phyloP scores from a whole-genome alignment of 30 jellyfish, hydroid and myxozoan genomes.

The Aurelia aurita region DNA sequence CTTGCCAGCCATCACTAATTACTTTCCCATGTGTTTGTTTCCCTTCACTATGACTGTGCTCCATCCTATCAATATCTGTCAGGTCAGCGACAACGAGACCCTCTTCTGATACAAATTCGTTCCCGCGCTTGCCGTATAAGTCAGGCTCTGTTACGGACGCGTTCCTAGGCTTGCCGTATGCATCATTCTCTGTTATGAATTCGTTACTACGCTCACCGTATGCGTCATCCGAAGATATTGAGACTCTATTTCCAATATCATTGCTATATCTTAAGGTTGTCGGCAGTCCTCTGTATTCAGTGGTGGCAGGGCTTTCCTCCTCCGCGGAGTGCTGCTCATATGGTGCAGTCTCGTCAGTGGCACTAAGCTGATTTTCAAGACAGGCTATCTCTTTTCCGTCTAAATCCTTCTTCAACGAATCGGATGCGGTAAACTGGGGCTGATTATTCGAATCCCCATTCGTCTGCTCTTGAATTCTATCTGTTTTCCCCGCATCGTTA shows the following conservation, averaged over 20 bases:
- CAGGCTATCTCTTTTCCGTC: not conserved
- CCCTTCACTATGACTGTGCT: not conserved
- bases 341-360: not conserved
- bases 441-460: not conserved
- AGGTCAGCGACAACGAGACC: constrained; percentile 42
- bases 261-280: not conserved
- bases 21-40: not conserved
- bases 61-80: not conserved
- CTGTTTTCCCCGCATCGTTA: not conserved
- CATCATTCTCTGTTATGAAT: not conserved
- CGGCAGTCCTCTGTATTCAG: constrained; percentile 8
- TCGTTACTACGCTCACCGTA: constrained; percentile 28
- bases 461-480: not conserved
- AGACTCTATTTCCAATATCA: not conserved
- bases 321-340: not conserved
- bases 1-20: constrained; percentile 21
- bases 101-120: constrained; percentile 21
- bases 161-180: constrained; percentile 14
- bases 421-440: not conserved
- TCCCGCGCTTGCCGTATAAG: constrained; percentile 18
- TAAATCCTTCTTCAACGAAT: not conserved
- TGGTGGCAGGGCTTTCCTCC: constrained; percentile 6
- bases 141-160: constrained; percentile 13
- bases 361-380: not conserved
- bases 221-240: not conserved